phyloP scores from a whole-genome alignment of 1,140 invertebrate species.

The Coenobita brevimanus region DNA sequence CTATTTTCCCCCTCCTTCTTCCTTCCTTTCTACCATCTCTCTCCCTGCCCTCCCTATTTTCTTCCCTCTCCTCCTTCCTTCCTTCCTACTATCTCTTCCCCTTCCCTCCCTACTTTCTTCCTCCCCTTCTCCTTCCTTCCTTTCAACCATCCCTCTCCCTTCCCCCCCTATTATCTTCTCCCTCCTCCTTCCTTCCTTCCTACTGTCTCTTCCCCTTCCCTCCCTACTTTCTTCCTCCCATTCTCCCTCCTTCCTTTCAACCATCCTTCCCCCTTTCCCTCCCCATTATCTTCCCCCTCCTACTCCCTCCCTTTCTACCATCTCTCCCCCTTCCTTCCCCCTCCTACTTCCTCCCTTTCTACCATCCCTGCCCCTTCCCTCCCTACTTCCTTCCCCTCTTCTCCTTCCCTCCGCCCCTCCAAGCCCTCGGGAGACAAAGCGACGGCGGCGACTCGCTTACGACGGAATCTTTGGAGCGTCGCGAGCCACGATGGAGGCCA shows the following conservation, averaged over 20 bases:
- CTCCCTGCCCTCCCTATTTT: no score
- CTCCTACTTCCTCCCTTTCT: not conserved
- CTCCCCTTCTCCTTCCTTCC: no score
- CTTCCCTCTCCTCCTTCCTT: no score
- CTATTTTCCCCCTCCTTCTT: no score
- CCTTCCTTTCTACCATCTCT: no score
- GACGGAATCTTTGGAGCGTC: constrained; percentile 63
- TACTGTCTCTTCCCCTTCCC: not conserved
- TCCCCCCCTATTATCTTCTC: no score
- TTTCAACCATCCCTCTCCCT: no score
- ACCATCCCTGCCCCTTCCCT: not conserved
- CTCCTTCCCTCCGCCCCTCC: not conserved
- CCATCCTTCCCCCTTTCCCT: not conserved
- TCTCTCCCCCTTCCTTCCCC: not conserved
- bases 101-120: no score
- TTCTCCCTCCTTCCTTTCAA: not conserved
- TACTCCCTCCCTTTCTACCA: not conserved
- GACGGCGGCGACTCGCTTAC: constrained; percentile 48
- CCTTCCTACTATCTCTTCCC: no score
- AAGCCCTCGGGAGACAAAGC: constrained; percentile 43
- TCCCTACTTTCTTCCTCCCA: not conserved
- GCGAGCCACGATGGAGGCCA: constrained; percentile 48
- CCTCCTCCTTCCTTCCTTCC: not conserved
- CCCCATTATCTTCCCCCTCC: not conserved
- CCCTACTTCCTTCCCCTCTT: not conserved